Percentiles rank a stretch among this genome's conserved stretches.
phyloP scores from a whole-genome alignment of 2,113 vertebrate species.

The Pycnonotus jocosus region DNA sequence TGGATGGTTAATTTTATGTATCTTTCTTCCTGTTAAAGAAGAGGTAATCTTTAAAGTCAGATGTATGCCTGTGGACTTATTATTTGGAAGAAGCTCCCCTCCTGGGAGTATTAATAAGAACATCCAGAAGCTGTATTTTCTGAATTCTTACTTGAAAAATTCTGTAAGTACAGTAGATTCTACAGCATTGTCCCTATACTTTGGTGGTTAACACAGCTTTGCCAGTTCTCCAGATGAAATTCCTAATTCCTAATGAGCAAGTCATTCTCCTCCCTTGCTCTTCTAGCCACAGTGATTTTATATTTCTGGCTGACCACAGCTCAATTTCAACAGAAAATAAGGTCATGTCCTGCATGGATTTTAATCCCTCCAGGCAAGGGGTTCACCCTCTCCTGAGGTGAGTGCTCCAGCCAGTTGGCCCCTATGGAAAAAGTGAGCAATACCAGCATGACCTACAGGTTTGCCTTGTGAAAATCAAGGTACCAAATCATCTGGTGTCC shows the following conservation, averaged over 20 bases:
- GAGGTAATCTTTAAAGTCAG: background rate
- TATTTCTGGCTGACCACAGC: background rate
- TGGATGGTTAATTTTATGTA: background rate
- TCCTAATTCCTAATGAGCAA: background rate
- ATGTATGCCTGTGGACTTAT: background rate
- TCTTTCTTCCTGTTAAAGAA: background rate
- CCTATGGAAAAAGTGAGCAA: background rate
- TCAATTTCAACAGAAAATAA: background rate
- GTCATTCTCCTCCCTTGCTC: background rate
- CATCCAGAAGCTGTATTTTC: background rate
- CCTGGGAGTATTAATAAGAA: background rate
- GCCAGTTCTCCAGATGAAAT: background rate
- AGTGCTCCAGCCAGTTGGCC: accelerated
- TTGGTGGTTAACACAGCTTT: background rate
- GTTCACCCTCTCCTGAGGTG: background rate
- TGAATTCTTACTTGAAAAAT: background rate
- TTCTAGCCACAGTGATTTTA: background rate
- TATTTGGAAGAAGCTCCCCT: background rate
- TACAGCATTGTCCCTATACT: background rate
- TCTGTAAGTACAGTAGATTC: background rate
- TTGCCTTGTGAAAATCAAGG: background rate
- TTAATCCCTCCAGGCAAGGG: background rate
- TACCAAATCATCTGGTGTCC: background rate
- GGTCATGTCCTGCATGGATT: background rate
- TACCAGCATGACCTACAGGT: background rate